Base-by-base conservation (phyloP, 1,140 invertebrate species). In the Mizuhopecten yessoensis region DNA sequence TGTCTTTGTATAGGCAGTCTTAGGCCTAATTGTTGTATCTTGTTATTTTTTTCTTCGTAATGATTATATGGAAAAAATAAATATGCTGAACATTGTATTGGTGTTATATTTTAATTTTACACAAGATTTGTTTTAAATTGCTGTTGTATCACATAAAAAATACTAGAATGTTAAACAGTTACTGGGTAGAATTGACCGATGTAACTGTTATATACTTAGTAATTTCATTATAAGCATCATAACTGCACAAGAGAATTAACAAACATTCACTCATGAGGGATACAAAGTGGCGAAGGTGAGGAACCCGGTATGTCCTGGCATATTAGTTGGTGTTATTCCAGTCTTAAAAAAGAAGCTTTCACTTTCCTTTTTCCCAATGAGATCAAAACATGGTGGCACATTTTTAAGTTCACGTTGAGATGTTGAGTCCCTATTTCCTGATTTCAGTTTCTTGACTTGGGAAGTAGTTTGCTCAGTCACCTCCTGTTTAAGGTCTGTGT, bases 271-370 rank as follows among this genome's bases (percentile, higher is more conserved):
- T 39, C 91, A 90, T 10, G 88, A 91, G 89, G 93, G 91, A 92
- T 94, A 96, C 13, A 96, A 86, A 3, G 98, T 98, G 9, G 98
- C 99, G 96, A 99, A 98, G 34, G 99, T 99, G 45, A 99, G 97
- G 97, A 98, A 99, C 13, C 99, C 99, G 34, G 99, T 99, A 96
- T 99, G 99, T 0, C 99, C 99, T 17, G 98, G 98, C 95, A 98
- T 97, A 91, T 97, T 97, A 90, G 97, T 93, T 34, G 98, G 97
- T 92, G 98, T 97, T 10, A 97, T 96, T 0, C 97, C 97, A 45
- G 98, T 98, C 75, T 98, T 96, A 93, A 98, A 97, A 29, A 88
- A 93, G 86, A 94, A 94, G 57, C 42, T 93, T 20, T 92, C 88
- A 23, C 87, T 87, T 87, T 89, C 90, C 87, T 93, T 93, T 36